phyloP scores from a whole-genome alignment of 2,797 vertebrate genomes.

The Menidia menidia region DNA sequence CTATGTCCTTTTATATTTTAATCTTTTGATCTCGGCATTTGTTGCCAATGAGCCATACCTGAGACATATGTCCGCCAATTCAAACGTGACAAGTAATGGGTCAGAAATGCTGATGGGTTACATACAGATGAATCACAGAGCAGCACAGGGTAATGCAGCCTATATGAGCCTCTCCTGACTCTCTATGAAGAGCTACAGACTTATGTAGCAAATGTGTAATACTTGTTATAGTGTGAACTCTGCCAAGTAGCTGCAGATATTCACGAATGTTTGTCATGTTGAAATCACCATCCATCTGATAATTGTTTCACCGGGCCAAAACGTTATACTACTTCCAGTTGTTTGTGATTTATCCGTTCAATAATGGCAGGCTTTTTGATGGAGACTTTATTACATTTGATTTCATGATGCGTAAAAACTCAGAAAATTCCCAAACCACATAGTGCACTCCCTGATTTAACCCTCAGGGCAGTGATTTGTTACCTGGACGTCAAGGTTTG shows the following conservation, averaged over 20 bases:
- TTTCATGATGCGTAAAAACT: conserved; percentile 39
- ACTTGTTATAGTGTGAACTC: background rate
- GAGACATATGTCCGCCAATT: conserved; percentile 21
- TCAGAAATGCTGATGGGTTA: conserved; percentile 39
- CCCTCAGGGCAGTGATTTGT: conserved; percentile 70
- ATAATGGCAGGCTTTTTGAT: conserved; percentile 33
- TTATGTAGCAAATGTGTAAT: conserved; percentile 3
- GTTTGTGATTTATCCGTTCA: background rate
- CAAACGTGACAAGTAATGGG: conserved; percentile 43
- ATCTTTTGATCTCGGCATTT: conserved; percentile 18
- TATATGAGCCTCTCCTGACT: background rate
- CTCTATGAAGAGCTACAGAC: background rate
- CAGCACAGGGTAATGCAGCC: conserved; percentile 14
- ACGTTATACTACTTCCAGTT: conserved; percentile 3
- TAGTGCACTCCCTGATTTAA: conserved; percentile 55
- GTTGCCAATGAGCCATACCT: conserved; percentile 48
- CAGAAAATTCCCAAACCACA: conserved; percentile 51
- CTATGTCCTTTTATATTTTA: background rate
- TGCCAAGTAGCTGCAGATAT: background rate
- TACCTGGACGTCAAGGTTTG: conserved; percentile 67
- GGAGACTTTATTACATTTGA: conserved; percentile 55
- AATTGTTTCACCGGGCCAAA: conserved; percentile 1
- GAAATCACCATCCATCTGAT: background rate
- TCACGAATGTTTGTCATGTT: background rate
- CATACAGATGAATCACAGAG: conserved; percentile 44